Conservation (phyloP, 1,140 invertebrate species). For the Bursaphelenchus mucronatus region DNA sequence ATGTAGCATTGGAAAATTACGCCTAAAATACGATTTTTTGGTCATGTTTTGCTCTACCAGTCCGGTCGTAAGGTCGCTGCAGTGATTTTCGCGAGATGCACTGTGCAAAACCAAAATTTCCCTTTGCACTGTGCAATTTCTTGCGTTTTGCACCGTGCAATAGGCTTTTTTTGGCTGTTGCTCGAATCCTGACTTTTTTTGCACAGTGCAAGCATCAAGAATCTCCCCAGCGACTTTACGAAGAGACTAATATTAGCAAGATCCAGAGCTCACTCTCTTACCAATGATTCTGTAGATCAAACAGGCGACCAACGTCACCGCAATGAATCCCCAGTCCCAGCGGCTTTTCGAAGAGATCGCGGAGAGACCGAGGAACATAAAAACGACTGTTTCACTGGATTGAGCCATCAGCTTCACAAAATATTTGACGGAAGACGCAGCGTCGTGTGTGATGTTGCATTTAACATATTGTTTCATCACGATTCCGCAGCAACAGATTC, state of each 20-base stretch:
- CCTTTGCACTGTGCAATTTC: too few relatives aligned
- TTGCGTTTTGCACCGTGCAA: too few relatives aligned
- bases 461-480: conserved; percentile 99
- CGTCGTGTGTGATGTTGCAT: conserved; percentile 92
- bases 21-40: conserved; percentile 25
- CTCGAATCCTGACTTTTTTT: too few relatives aligned
- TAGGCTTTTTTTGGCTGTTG: too few relatives aligned
- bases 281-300: conserved; percentile 79
- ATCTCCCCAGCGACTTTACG: too few relatives aligned
- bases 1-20: conserved; percentile 56
- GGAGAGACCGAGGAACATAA: conserved; percentile 94
- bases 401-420: conserved; percentile 86
- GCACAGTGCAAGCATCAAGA: too few relatives aligned
- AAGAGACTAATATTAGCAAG: too few relatives aligned
- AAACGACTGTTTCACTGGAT: conserved; percentile 85
- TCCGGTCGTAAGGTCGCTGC: too few relatives aligned
- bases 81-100: too few relatives aligned
- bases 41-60: too few relatives aligned
- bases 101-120: too few relatives aligned
- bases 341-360: conserved; percentile 68
- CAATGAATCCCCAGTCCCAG: conserved; percentile 91
- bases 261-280: too few relatives aligned
- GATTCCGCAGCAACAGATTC: conserved; percentile 94
- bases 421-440: conserved; percentile 93
- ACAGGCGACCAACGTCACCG: conserved; percentile 88